These are phyloP conservation scores for Nephrotoma guestfalica DNA, from an alignment of 2,888 invertebrate genomes.

Conservation along the genomic window DNA sequence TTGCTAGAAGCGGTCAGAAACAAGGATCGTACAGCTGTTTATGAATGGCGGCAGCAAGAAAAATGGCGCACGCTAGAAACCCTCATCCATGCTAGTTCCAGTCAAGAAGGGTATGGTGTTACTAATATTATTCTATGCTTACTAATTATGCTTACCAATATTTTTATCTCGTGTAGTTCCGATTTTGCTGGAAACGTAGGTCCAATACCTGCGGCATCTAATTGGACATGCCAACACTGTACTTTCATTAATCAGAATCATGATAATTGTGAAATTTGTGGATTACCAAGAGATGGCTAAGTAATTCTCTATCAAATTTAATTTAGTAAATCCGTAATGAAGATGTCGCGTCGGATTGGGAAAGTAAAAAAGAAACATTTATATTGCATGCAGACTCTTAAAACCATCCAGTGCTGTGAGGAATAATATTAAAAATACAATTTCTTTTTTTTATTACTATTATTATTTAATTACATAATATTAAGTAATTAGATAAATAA, in stretches of 20 bases:
- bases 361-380: neutral
- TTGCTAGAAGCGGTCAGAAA: conserved; percentile 62
- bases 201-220: conserved; percentile 29
- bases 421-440: neutral
- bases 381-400: neutral
- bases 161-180: conserved; percentile 14
- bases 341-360: neutral
- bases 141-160: neutral
- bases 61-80: conserved; percentile 80
- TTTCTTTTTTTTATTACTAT: neutral
- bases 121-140: too few relatives aligned
- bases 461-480: neutral
- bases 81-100: conserved; percentile 45
- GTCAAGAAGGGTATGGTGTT: conserved; percentile 21
- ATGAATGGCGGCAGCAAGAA: conserved; percentile 66
- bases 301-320: neutral
- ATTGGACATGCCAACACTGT: conserved; percentile 88
- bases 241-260: conserved; percentile 79
- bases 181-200: conserved; percentile 16
- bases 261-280: conserved; percentile 83
- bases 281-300: conserved; percentile 51
- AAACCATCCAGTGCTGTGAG: conserved; percentile 1
- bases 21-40: conserved; percentile 53
- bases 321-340: neutral
- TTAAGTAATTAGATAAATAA: neutral